Evolutionary conservation across 2,888 invertebrate species (phyloP), one percentile per base, ranked within the genome.

Genomic region (Darwinula stevensoni): DNA sequence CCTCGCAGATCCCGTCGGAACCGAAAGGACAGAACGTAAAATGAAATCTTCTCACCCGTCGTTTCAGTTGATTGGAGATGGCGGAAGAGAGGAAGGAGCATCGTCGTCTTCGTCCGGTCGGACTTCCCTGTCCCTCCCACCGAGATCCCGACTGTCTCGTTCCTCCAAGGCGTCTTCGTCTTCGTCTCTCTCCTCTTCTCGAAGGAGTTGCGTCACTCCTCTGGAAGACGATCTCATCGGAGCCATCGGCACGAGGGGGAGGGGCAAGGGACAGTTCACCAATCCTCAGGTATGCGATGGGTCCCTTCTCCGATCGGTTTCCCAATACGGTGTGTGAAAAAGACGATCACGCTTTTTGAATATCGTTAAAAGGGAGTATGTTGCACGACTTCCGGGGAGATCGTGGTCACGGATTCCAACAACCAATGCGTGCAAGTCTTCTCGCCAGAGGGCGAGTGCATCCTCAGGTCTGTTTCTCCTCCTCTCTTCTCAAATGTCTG

Each of bases 261-360:
- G 57, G 29, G 49, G 48, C 34, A 48, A 51, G 34, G 57, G 58
- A 14, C 56, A 58, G 39, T 59, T 59, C 41, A 52, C 52, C 14
- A 59, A 59, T 43, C 57, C 58, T 14, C 58, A 58, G 39, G 41
- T 4, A 15, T 30, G 4, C 3, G 11, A 13, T 29, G 16, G n/a
- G n/a, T n/a, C n/a, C n/a, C n/a, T n/a, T n/a, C n/a, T n/a, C n/a
- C n/a, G n/a, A n/a, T n/a, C n/a, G n/a, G n/a, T n/a, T n/a, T n/a
- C n/a, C n/a, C n/a, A n/a, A n/a, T n/a, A n/a, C n/a, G n/a, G n/a
- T n/a, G n/a, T n/a, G n/a, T n/a, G n/a, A n/a, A n/a, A n/a, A n/a
- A n/a, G n/a, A n/a, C n/a, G n/a, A n/a, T n/a, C n/a, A n/a, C n/a
- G n/a, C n/a, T n/a, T n/a, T n/a, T n/a, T n/a, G n/a, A n/a, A n/a